Percentiles rank a stretch among this genome's conserved stretches.
These are phyloP conservation scores for Drosophila kepulauana DNA, from an alignment of 1,140 invertebrate species.

Conservation along the genomic window DNA sequence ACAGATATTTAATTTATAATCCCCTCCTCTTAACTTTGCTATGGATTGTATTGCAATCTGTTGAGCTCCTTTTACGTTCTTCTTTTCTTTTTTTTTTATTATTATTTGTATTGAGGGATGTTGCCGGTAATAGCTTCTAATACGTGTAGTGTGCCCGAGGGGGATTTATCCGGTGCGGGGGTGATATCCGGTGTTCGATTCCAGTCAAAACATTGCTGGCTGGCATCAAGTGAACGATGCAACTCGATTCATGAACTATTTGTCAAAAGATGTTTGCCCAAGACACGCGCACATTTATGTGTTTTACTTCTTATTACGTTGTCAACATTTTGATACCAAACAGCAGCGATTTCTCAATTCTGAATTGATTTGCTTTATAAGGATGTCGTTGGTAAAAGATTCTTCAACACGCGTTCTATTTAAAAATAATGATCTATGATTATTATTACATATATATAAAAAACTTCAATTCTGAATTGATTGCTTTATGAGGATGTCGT, in stretches of 20 bases:
- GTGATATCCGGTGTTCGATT: not conserved
- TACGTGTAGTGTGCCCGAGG: slow-evolving; percentile 8
- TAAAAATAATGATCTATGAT: no score
- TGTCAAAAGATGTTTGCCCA: slow-evolving; percentile 9
- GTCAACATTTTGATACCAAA: slow-evolving; percentile 5
- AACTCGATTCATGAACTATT: slow-evolving; percentile 8
- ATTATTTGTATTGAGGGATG: slow-evolving; percentile 49
- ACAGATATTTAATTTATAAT: slow-evolving; percentile 74
- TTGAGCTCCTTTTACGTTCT: slow-evolving; percentile 31
- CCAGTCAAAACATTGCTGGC: not conserved
- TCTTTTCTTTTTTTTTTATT: not conserved
- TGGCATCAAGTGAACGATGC: slow-evolving; percentile 4
- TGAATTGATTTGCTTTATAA: not conserved
- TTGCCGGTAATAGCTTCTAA: slow-evolving; percentile 27
- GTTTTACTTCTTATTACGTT: not conserved
- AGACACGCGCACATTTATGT: slow-evolving; percentile 4
- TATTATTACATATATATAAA: no score
- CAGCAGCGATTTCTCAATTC: not conserved
- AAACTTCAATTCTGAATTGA: not conserved
- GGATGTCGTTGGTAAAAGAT: not conserved
- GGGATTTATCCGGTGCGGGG: not conserved
- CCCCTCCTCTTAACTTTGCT: slow-evolving; percentile 9
- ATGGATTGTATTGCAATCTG: slow-evolving; percentile 58
- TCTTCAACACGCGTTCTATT: no score
- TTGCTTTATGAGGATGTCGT: not conserved